These are phyloP conservation scores for Ptilodon capucinus DNA, from an alignment of 2,888 invertebrate genomes.

Conservation along the genomic window DNA sequence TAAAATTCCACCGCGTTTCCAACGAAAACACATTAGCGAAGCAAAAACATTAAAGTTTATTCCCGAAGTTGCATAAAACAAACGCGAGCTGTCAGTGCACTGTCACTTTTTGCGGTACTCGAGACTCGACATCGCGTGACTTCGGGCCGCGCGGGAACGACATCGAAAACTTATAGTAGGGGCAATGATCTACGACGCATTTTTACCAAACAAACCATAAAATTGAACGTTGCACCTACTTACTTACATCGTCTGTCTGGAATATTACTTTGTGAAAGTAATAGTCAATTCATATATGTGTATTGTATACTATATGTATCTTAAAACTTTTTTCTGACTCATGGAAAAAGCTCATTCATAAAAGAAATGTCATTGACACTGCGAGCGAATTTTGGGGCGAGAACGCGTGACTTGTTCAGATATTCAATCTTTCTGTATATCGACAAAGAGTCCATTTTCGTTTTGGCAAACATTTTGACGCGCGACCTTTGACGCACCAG, in stretches of 20 bases:
- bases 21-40: slow-evolving; percentile 11
- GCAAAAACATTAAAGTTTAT: slow-evolving; percentile 18
- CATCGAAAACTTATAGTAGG: slow-evolving; percentile 48
- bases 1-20: neutral
- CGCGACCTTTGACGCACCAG: too few relatives aligned
- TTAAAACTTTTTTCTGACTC: too few relatives aligned
- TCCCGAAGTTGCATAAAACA: slow-evolving; percentile 20
- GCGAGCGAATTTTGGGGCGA: too few relatives aligned
- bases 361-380: too few relatives aligned
- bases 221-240: slow-evolving; percentile 60
- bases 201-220: slow-evolving; percentile 75
- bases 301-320: too few relatives aligned
- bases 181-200: slow-evolving; percentile 67
- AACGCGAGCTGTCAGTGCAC: slow-evolving; percentile 24
- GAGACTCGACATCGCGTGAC: slow-evolving; percentile 46
- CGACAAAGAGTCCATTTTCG: too few relatives aligned
- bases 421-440: too few relatives aligned
- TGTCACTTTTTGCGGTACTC: slow-evolving; percentile 36
- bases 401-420: too few relatives aligned
- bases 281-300: too few relatives aligned
- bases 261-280: neutral
- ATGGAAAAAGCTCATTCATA: too few relatives aligned
- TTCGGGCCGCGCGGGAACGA: slow-evolving; percentile 13
- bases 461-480: too few relatives aligned
- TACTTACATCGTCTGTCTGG: slow-evolving; percentile 46